Conservation (phyloP, 2,888 invertebrate genomes). For the Drosophila atroscutellata region DNA sequence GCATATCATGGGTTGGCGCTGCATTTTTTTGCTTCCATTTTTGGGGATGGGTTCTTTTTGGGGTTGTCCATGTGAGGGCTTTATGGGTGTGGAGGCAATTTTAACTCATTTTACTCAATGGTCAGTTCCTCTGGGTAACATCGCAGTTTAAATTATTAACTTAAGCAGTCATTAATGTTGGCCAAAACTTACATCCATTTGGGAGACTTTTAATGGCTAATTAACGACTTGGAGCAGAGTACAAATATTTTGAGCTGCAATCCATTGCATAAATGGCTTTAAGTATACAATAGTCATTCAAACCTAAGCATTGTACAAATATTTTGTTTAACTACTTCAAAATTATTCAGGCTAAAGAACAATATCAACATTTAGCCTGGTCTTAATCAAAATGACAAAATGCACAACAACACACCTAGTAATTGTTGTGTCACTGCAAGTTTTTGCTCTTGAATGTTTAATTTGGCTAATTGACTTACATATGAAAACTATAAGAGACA, state of each 20-base stretch:
- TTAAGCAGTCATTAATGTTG: slow-evolving; percentile 61
- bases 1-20: background rate
- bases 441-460: slow-evolving; percentile 3
- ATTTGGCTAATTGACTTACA: slow-evolving; percentile 11
- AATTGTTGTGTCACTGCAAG: background rate
- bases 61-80: slow-evolving; percentile 29
- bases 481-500: background rate
- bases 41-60: slow-evolving; percentile 29
- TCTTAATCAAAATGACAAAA: background rate
- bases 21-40: slow-evolving; percentile 19
- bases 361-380: background rate
- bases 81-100: slow-evolving; percentile 43
- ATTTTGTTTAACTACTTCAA: background rate
- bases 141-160: slow-evolving; percentile 72
- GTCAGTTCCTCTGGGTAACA: slow-evolving; percentile 65
- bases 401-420: background rate
- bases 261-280: background rate
- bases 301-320: background rate
- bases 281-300: background rate
- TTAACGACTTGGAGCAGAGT: slow-evolving; percentile 30
- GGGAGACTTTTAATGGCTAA: slow-evolving; percentile 33
- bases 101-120: slow-evolving; percentile 22
- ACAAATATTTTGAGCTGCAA: background rate
- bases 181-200: slow-evolving; percentile 34
- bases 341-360: background rate